phyloP scores from a whole-genome alignment of 2,113 vertebrate genomes.

The Carlito syrichta region DNA sequence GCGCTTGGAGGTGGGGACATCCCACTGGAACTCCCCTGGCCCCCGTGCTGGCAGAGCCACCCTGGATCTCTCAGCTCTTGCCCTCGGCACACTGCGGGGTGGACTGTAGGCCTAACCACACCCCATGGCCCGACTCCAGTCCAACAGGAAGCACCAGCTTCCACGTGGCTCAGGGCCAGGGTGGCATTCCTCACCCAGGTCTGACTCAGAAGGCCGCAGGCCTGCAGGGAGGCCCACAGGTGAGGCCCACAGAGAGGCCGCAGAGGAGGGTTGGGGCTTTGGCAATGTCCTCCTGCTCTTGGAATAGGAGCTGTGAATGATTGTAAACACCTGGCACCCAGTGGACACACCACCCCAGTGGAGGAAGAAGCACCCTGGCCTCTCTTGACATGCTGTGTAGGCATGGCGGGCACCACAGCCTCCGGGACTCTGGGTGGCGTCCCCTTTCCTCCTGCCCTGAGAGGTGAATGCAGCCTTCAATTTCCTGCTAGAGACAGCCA shows the following conservation, averaged over 20 bases:
- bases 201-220: not conserved
- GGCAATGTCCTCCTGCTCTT: not conserved
- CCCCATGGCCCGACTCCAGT: not conserved
- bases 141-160: constrained; percentile 49
- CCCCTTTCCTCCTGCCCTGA: not conserved
- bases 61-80: too few species aligned
- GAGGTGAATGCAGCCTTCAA: not conserved
- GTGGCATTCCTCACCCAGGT: constrained; percentile 31
- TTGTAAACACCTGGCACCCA: too few species aligned
- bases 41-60: not conserved
- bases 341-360: too few species aligned
- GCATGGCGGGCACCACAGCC: too few species aligned
- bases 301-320: not conserved
- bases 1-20: too few species aligned
- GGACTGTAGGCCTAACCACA: not conserved
- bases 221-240: too few species aligned
- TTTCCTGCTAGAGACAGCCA: not conserved
- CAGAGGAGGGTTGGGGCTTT: not conserved
- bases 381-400: too few species aligned
- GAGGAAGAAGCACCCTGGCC: too few species aligned
- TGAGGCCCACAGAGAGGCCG: not conserved
- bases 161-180: constrained; percentile 1
- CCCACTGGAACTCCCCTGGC: not conserved
- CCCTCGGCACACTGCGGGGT: too few species aligned
- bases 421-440: too few species aligned